Base-by-base conservation (phyloP, 2,888 invertebrate species). In the Metopia argyrocephala region DNA sequence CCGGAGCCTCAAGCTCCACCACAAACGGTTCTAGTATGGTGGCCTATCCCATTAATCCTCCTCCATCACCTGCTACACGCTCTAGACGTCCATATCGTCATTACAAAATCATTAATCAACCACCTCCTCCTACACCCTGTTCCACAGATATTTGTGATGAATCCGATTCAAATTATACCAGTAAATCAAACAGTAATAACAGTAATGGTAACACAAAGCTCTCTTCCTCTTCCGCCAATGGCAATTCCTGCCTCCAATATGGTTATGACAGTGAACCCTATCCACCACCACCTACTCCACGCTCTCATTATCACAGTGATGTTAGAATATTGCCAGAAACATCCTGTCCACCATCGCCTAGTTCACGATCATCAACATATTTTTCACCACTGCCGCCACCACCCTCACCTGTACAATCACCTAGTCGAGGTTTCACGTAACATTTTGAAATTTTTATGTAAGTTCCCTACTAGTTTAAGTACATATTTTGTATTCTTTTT, bases 131-230 rank as follows among this genome's bases (percentile, higher is more conserved):
- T 12, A 98, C 98, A 23, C 98, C 98, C 0, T 98, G 97, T 88
- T 96, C 96, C 84, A 97, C 98, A 45, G 98, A 98, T 85, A 96
- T 97, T 84, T 97, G 97, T 86, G 96, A 97, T 89, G 96, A 96
- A 90, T 96, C 96, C 25, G 96, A 96, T 86, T 94, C 94, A 75
- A 94, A 94, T 87, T 94, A 94, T 85, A 93, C 93, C 12, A 91
- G 92, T 50, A 92, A 92, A 78, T 92, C 91, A 83, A 91, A 90
- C 81, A 90, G 89, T 80, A 88, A 89, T 56, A 89, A 90, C 73
- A 89, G 88, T 78, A 86, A 87, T 89, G 86, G 91, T 38, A 86
- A 86, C 18, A 86, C 87, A 6, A 89, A 89, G 75, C 83, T 87
- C 71, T 88, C 89, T 31, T 84, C 86, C 5, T 84, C 85, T 1